Percentiles rank a stretch among this genome's conserved stretches.
Evolutionary conservation across 2,113 vertebrate species (phyloP).

Genomic region (Hymenochirus boettgeri): DNA sequence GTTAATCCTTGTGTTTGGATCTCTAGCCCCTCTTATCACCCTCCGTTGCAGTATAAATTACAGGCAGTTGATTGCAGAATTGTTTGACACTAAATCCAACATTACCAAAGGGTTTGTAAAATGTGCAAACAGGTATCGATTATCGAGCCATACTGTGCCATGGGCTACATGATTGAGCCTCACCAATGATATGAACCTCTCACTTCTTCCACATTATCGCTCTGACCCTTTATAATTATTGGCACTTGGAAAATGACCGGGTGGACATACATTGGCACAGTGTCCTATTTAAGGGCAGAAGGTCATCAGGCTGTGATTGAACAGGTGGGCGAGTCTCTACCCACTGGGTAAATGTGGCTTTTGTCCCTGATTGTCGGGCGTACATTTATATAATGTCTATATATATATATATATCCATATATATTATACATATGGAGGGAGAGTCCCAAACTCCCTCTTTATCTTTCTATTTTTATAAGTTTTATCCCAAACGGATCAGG

Average conservation of each 20-base stretch:
- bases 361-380: slow-evolving; percentile 51
- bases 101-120: too few relatives aligned
- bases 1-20: too few relatives aligned
- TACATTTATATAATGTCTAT: too few relatives aligned
- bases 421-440: slow-evolving; percentile 66
- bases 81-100: too few relatives aligned
- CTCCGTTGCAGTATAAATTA: too few relatives aligned
- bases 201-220: too few relatives aligned
- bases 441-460: slow-evolving; percentile 44
- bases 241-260: slow-evolving; percentile 19
- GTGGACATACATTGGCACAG: too few relatives aligned
- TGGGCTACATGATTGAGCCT: slow-evolving; percentile 14
- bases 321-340: slow-evolving; percentile 22
- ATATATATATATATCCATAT: slow-evolving; percentile 41
- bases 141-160: slow-evolving; percentile 17
- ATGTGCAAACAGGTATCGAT: too few relatives aligned
- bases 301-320: slow-evolving; percentile 35
- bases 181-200: slow-evolving; percentile 31
- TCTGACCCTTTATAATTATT: not conserved
- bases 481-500: slow-evolving; percentile 31
- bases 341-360: slow-evolving; percentile 1
- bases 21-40: too few relatives aligned
- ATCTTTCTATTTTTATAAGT: slow-evolving; percentile 30
- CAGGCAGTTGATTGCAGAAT: too few relatives aligned
- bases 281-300: slow-evolving; percentile 7